phyloP scores from a whole-genome alignment of 1,140 invertebrate species.

The Heterodera carotae region DNA sequence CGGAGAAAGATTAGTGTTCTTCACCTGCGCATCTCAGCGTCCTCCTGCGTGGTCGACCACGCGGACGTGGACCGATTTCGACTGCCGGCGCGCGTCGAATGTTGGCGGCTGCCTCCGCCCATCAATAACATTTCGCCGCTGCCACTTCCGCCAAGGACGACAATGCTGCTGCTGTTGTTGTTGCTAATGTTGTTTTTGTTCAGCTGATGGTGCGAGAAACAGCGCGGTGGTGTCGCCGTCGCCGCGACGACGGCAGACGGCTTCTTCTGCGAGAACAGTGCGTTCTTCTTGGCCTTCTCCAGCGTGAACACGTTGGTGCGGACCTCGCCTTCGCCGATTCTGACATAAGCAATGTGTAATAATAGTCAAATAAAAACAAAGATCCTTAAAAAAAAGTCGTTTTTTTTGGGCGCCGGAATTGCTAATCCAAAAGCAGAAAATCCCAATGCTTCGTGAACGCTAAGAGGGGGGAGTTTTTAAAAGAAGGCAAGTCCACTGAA shows the following conservation, averaged over 20 bases:
- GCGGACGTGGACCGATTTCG: neutral
- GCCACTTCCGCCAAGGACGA: neutral
- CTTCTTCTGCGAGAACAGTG: conserved; percentile 32
- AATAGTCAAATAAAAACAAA: no score
- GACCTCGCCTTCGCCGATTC: conserved; percentile 46
- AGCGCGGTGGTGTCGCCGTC: conserved; percentile 16
- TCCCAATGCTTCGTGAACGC: no score
- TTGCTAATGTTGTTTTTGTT: neutral
- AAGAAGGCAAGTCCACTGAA: no score
- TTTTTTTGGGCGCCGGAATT: conserved; percentile 10
- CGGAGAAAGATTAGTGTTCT: no score
- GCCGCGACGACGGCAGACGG: neutral
- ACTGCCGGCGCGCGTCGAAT: neutral
- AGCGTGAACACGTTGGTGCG: conserved; percentile 48
- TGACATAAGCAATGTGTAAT: no score
- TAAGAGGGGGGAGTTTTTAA: no score
- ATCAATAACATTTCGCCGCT: neutral
- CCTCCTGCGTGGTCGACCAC: neutral
- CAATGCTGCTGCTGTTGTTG: neutral
- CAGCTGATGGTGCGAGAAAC: conserved; percentile 18
- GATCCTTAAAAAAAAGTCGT: no score
- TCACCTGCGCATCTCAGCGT: neutral
- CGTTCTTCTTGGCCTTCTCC: conserved; percentile 48
- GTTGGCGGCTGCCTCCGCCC: neutral
- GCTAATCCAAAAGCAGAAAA: no score